Base-by-base conservation (phyloP, 2,797 vertebrate species). In the Lycodopsis pacificus region DNA sequence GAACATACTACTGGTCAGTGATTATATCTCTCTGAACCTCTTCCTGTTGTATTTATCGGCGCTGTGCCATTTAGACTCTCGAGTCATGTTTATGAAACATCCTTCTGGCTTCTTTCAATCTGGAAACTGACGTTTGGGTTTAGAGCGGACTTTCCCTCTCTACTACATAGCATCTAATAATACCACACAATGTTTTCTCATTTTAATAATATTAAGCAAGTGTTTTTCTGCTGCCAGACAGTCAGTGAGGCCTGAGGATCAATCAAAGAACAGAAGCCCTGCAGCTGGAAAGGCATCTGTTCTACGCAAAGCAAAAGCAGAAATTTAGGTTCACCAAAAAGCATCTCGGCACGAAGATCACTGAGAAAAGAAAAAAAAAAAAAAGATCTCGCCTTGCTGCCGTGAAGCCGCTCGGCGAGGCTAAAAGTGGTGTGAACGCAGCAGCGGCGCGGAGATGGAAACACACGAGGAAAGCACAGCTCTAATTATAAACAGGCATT, bases 401-500 rank as follows among this genome's bases (percentile, higher is more conserved):
- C 64, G 44, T 49, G 20, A 59, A 66, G 82, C 73, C 19, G 32
- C 67, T 69, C 70, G 80, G 76, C 70, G 40, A 49, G 4, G 20
- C 70, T 73, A 54, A 27, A 27, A 1, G 76, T 3, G 34, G 80
- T 62, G 79, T 76, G 71, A 79, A 74, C 34, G 7, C 61, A 10
- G 64, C 73, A 58, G 27, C 12, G 15, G 59, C 8, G 54, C 51
- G 25, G 32, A 72, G 54, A 84, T 44, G 70, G 75, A 81, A 81
- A 84, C 79, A 72, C 82, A 86, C 66, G 7, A 73, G 82, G 80
- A 90, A 86, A 83, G 91, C 89, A 96, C 95, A 95, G 94, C 96
- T 95, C 94, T 97, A 96, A 98, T 97, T 96, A 96, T 94, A 92
- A 95, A 93, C 94, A 93, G 94, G 95, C 97, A 96, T 97, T 97